phyloP scores from a whole-genome alignment of 2,113 vertebrate genomes.

The Rhodinocichla rosea region DNA sequence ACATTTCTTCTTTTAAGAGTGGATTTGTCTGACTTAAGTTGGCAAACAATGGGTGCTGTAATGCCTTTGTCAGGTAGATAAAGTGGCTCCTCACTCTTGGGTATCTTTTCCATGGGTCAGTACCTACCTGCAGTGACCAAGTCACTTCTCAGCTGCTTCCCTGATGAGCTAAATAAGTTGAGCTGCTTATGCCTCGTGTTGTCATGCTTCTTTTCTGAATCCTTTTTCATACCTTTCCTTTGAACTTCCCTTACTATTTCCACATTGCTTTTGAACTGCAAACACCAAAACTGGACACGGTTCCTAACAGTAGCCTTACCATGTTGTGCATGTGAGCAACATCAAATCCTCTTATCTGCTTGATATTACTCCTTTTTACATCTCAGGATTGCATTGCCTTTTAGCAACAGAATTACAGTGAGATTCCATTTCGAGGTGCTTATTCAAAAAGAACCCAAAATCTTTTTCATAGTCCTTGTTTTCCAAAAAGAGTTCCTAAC shows the following conservation, averaged over 20 bases:
- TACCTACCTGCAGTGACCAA: not conserved
- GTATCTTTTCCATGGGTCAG: constrained; percentile 23
- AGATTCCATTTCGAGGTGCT: constrained; percentile 7
- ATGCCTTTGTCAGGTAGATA: constrained; percentile 4
- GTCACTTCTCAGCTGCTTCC: not conserved
- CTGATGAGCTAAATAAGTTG: constrained; percentile 22
- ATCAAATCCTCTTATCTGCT: constrained; percentile 55
- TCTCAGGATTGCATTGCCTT: not conserved
- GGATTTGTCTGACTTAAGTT: constrained; percentile 27
- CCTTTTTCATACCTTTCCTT: constrained; percentile 54
- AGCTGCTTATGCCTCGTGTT: constrained; percentile 36
- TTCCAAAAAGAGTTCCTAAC: not conserved
- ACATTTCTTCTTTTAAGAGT: not conserved
- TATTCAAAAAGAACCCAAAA: constrained; percentile 9
- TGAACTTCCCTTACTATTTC: constrained; percentile 26
- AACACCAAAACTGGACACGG: constrained; percentile 8
- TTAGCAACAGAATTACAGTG: not conserved
- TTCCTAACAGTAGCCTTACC: not conserved
- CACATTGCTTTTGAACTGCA: constrained; percentile 16
- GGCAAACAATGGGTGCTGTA: not conserved
- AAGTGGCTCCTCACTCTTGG: not conserved
- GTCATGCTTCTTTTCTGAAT: constrained; percentile 29
- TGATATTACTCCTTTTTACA: constrained; percentile 4
- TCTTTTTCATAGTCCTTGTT: not conserved
- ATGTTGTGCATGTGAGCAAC: not conserved